A percentile compares a stretch with the other conserved stretches of the same genome.
Conservation (phyloP, 2,113 vertebrate genomes). For the Lota lota region DNA sequence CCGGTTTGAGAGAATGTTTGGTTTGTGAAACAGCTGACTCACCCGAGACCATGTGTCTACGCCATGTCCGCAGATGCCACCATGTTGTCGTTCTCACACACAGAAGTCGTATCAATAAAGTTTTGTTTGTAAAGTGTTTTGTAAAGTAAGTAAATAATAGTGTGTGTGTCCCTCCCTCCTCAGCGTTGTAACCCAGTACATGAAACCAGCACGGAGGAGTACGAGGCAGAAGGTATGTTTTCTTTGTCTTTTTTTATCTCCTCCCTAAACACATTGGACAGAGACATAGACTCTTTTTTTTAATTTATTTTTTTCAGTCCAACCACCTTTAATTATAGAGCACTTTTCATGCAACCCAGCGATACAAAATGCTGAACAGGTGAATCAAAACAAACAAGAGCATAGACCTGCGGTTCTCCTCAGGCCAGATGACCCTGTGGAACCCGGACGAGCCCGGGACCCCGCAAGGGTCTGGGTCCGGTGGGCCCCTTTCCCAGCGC, state of each 20-base stretch:
- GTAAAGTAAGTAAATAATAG: not conserved
- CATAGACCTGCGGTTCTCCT: not conserved
- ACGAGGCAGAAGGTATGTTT: conserved; percentile 88
- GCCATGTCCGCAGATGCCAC: not conserved
- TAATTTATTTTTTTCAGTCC: not conserved
- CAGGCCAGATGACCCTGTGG: conserved; percentile 93
- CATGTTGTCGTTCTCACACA: not conserved
- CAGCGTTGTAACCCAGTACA: conserved; percentile 81
- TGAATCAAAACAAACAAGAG: too few species aligned
- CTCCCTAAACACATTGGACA: not conserved
- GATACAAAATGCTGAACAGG: too few species aligned
- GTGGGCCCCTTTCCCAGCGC: conserved; percentile 62
- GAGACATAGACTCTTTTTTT: not conserved
- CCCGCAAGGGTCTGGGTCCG: conserved; percentile 52
- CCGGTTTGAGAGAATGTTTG: conserved; percentile 15
- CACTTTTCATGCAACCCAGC: too few species aligned
- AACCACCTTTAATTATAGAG: too few species aligned
- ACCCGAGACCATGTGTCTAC: not conserved
- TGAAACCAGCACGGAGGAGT: conserved; percentile 80
- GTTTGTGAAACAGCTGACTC: conserved; percentile 16
- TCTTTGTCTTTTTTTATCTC: not conserved
- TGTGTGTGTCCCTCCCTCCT: conserved; percentile 12
- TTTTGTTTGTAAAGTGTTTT: not conserved
- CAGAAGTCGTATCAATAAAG: not conserved
- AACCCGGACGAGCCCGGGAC: conserved; percentile 88